phyloP scores from a whole-genome alignment of 2,888 invertebrate genomes.

The Eustalomyia histrio region DNA sequence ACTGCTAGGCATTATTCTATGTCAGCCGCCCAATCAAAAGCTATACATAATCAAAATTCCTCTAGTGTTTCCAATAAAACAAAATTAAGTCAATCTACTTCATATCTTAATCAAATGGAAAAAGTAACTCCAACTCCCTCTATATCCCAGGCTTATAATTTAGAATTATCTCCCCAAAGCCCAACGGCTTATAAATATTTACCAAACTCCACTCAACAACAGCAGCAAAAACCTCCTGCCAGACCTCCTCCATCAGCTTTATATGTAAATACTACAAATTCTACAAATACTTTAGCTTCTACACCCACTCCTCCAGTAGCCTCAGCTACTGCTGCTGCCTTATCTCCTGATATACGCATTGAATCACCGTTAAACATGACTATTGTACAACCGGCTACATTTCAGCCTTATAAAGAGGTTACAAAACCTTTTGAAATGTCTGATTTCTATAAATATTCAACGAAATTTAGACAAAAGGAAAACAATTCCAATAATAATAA shows the following conservation, averaged over 20 bases:
- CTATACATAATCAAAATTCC: conserved; percentile 67
- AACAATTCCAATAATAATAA: conserved; percentile 58
- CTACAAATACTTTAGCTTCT: conserved; percentile 1
- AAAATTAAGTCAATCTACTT: conserved; percentile 78
- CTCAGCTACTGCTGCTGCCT: conserved; percentile 55
- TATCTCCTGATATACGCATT: conserved; percentile 81
- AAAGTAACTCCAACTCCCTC: conserved; percentile 65
- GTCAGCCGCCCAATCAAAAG: conserved; percentile 61
- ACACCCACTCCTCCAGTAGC: conserved; percentile 56
- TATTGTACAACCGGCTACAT: conserved; percentile 92
- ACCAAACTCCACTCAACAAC: background rate
- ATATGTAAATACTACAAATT: conserved; percentile 51
- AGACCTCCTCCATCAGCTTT: conserved; percentile 46
- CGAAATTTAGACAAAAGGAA: conserved; percentile 89
- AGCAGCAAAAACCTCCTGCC: conserved; percentile 25
- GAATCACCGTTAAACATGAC: conserved; percentile 92
- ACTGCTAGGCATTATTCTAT: conserved; percentile 63
- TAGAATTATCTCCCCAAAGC: conserved; percentile 51
- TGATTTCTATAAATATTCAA: conserved; percentile 98
- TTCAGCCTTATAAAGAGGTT: conserved; percentile 94
- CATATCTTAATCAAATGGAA: conserved; percentile 75
- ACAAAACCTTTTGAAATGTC: conserved; percentile 99
- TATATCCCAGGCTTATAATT: conserved; percentile 59
- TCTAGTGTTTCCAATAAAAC: conserved; percentile 69
- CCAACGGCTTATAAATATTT: conserved; percentile 49